Evolutionary conservation across 2,113 vertebrate genomes (phyloP), one percentile per base, ranked within the genome.

Genomic region (Kryptolebias marmoratus): DNA sequence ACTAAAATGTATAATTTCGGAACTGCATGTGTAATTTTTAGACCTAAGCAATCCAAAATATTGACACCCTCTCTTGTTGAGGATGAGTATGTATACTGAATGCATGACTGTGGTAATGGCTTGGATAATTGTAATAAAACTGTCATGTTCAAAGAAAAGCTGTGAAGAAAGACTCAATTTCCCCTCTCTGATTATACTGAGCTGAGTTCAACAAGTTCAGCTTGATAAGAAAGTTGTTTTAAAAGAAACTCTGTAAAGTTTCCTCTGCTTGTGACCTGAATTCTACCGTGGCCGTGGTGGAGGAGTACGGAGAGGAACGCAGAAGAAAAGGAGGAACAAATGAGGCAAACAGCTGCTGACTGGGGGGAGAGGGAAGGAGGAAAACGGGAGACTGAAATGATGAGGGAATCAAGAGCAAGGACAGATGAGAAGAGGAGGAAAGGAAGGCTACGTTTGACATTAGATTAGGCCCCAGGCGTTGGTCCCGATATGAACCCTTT

Each of bases 401-500:
- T 45, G 60, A 68, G 56, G 77, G 84, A 72, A 68, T 73, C 53
- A 63, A 22, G 68, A 60, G 15, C 30, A 62, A 48, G 61, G 70
- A 61, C 59, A 63, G 59, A 77, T 9, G 60, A 61, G 54, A 57
- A 56, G 32, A 76, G 71, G 50, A 72, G 44, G 42, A 52, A 70
- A 61, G 22, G 68, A 58, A 75, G 84, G 80, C 71, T 56, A 53
- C 49, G 39, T 79, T 54, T 80, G 88, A 82, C 86, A 73, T 87
- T 86, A 87, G 81, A 86, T 85, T 54, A 79, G 81, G 69, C 79
- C 64, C 16, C 4, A 12, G 71, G 85, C 74, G 61, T 60, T 22
- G 32, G 77, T 80, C 82, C 84, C 52, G 42, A 84, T 83, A 69
- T 82, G 80, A 90, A 82, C 81, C 78, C 58, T 71, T 58, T 48